Base-by-base conservation (phyloP, 2,888 invertebrate species). In the Rhagium mordax region DNA sequence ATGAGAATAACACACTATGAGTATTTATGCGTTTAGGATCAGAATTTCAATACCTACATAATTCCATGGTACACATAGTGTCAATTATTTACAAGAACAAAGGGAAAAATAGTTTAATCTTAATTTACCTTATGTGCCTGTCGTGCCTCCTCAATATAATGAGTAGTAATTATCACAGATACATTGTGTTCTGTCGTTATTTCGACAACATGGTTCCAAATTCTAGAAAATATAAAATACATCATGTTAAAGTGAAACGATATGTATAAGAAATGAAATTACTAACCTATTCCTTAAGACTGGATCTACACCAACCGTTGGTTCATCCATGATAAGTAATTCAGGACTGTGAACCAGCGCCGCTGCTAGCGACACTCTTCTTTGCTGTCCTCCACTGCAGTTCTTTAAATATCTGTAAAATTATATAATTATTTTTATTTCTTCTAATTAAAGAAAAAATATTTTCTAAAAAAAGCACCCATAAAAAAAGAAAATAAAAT, bases 261-360 rank as follows among this genome's bases (percentile, higher is more conserved):
- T 4, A 10, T 8, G 33, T 41, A 6, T 62, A 33, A 4, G 3
- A 51, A 24, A 27, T 48, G 13, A 29, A 27, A 33, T 10, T 51
- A 7, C 13, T 10, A 24, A 94, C 95, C 92, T 92, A 87, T 95
- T 94, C 86, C 96, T 90, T 67, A 98, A 88, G 76, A 97, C 91
- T 0, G 97, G 97, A 89, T 98, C 98, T 72, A 98, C 90, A 0
- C 97, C 98, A n/a, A 97, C 97, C 0, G 97, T 98, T 0, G 97
- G 97, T 85, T 98, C 98, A 84, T 98, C 98, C 81, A 98, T 88
- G 74, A 98, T 96, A 27, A 98, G 89, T 29, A 98, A 87, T 85
- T 96, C 95, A 0, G 98, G 97, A 79, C 94, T 94, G 84, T 97
- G 97, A 0, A 98, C 91, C 84, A 98, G 88, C 0, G 97, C 96